Conservation (phyloP, 2,888 invertebrate genomes). For the Linnaemya vulpina region DNA sequence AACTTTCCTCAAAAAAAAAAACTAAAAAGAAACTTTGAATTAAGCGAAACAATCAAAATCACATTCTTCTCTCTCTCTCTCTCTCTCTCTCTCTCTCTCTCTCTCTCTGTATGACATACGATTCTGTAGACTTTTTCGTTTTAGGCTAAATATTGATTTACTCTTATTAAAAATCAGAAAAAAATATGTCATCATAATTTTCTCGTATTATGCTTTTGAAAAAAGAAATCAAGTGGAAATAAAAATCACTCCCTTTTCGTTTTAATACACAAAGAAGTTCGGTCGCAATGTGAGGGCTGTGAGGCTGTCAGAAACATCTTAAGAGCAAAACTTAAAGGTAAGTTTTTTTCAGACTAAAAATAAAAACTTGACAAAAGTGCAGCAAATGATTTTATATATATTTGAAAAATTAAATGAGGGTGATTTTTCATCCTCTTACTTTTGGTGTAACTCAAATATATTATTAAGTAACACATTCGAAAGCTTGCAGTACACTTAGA, state of each 20-base stretch:
- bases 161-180: constrained; percentile 65
- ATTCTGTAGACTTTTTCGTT: background rate
- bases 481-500: constrained; percentile 29
- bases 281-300: background rate
- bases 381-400: constrained; percentile 19
- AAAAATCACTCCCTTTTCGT: constrained; percentile 59
- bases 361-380: constrained; percentile 12
- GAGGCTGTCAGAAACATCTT: constrained; percentile 25
- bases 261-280: background rate
- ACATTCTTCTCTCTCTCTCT: background rate
- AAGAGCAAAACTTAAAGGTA: constrained; percentile 42
- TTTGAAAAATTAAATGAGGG: constrained; percentile 56
- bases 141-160: constrained; percentile 63
- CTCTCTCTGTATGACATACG: too few species aligned
- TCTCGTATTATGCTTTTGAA: constrained; percentile 27
- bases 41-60: constrained; percentile 45
- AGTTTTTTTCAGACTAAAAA: background rate
- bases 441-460: constrained; percentile 46
- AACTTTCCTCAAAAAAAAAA: background rate
- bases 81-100: too few species aligned
- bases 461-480: background rate
- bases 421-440: constrained; percentile 41
- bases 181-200: constrained; percentile 70
- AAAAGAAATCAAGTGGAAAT: background rate
- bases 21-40: constrained; percentile 17